Base-by-base conservation (phyloP, 1,140 invertebrate genomes). In the Pseudomyrmex dendroicus region DNA sequence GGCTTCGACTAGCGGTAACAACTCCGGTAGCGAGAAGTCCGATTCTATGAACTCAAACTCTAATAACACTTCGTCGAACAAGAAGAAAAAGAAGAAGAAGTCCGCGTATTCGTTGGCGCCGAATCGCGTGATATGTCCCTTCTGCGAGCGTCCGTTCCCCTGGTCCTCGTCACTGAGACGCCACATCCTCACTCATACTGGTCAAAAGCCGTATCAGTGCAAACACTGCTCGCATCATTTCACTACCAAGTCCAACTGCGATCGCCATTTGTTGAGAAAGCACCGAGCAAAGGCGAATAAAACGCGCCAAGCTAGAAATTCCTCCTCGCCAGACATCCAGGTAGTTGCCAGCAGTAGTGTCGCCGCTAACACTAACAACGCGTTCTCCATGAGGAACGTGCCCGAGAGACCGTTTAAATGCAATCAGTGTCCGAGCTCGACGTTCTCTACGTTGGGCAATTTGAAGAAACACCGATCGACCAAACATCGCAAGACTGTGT, bases 221-320 rank as follows among this genome's bases (percentile, higher is more conserved):
- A 96, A 97, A 1, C 96, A 98, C 86, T 99, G 99, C 91, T 97
- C 97, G 0, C 95, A 99, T 0, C 95, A 98, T 0, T 99, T 99
- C 93, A 99, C 98, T 3, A 99, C 98, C 0, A 99, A 99, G 91
- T 99, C 98, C 1, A 99, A 99, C 92, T 98, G 99, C 92, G 99
- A 99, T 89, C 96, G 98, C 15, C 99, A 99, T 92, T 92, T 99
- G 70, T 93, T 98, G 22, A 95, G 98, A 15, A 99, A 99, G 91
- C 98, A 99, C 91, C 97, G 96, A 22, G 95, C 94, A n/a, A 95
- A 94, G 83, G 93, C 93, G 1, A 94, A 94, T 70, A 91, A 91
- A 93, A 87, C 92, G 82, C 87, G 94, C 90, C 73, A 88, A 89
- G 94, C 82, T 78, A 93, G 61, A 87, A 95, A 84, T 72, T 86